Percentiles rank a stretch among this genome's conserved stretches.
Evolutionary conservation across 2,113 vertebrate genomes (phyloP).

Genomic region (Drymodes brunneopygia): DNA sequence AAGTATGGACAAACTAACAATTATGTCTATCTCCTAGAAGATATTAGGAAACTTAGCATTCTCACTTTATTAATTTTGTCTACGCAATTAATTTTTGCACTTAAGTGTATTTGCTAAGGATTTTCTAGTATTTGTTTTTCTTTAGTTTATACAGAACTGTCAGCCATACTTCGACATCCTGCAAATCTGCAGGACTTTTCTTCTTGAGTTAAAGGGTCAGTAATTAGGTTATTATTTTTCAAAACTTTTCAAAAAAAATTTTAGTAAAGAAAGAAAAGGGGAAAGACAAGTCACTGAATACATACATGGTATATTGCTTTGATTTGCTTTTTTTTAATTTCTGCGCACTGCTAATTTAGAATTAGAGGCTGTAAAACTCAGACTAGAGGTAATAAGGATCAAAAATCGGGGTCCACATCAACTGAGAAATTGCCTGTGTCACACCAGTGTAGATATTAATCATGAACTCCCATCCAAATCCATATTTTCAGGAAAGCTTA

Average conservation of each 20-base stretch:
- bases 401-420: not conserved
- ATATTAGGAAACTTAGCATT: not conserved
- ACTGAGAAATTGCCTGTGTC: not conserved
- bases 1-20: not conserved
- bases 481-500: not conserved
- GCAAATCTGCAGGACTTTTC: not conserved
- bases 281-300: not conserved
- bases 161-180: not conserved
- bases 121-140: not conserved
- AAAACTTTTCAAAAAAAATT: not conserved
- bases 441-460: not conserved
- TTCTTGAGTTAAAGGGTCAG: not conserved
- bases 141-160: not conserved
- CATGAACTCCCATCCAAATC: not conserved
- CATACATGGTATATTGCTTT: not conserved
- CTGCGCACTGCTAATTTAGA: not conserved
- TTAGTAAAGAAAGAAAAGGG: not conserved
- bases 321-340: not conserved
- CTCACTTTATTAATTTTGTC: not conserved
- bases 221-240: not conserved
- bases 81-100: not conserved
- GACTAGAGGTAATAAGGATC: not conserved
- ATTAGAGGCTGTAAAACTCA: not conserved
- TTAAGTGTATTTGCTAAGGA: not conserved
- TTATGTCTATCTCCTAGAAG: not conserved